phyloP scores from a whole-genome alignment of 2,888 invertebrate species.

The Melanostoma scalare region DNA sequence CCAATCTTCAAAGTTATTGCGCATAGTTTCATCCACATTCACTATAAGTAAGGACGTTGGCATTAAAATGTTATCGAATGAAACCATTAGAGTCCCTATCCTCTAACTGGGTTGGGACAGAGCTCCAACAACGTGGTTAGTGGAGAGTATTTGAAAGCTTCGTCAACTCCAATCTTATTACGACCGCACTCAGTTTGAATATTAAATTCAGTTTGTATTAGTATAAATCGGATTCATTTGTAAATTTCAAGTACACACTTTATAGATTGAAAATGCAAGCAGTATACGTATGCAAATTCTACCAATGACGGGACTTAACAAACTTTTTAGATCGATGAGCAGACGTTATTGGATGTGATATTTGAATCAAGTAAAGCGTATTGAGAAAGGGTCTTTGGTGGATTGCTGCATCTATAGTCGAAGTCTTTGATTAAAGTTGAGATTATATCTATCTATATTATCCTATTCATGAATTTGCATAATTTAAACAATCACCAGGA shows the following conservation, averaged over 20 bases:
- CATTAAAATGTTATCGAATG: constrained; percentile 48
- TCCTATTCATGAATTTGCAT: constrained; percentile 53
- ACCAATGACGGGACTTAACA: background rate
- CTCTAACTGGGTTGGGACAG: constrained; percentile 3
- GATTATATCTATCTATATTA: constrained; percentile 51
- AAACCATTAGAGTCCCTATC: constrained; percentile 42
- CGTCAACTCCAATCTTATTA: constrained; percentile 55
- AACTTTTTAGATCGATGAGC: constrained; percentile 10
- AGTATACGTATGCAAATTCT: constrained; percentile 5
- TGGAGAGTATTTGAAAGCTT: constrained; percentile 17
- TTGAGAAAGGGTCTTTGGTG: background rate
- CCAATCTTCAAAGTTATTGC: constrained; percentile 40
- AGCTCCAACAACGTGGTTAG: constrained; percentile 15
- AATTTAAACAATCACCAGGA: constrained; percentile 15
- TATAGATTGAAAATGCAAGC: constrained; percentile 15
- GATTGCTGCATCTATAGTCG: constrained; percentile 18
- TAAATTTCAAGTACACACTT: constrained; percentile 23
- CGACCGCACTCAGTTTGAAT: constrained; percentile 57
- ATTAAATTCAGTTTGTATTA: constrained; percentile 48
- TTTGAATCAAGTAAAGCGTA: constrained; percentile 21
- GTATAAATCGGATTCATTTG: constrained; percentile 45
- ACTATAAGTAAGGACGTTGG: constrained; percentile 24
- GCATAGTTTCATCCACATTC: constrained; percentile 22
- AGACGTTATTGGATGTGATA: background rate
- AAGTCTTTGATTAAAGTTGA: constrained; percentile 41